Percentiles rank a stretch among this genome's conserved stretches.
These are phyloP conservation scores for Pogonocichla stellata DNA, from an alignment of 2,113 vertebrate species.

Conservation along the genomic window DNA sequence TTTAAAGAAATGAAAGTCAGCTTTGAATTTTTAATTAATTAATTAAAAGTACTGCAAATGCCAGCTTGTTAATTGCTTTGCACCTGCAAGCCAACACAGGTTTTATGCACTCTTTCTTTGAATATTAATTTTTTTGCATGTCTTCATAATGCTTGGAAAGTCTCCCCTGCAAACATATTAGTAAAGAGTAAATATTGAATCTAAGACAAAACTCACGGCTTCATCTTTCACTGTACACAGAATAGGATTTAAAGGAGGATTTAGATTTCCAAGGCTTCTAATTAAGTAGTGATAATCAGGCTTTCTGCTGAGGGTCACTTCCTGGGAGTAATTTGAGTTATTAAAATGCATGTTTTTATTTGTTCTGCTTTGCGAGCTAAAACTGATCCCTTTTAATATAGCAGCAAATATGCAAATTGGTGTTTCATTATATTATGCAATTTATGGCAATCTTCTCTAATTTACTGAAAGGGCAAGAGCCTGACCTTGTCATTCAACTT, in stretches of 20 bases:
- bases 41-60: conserved; percentile 97
- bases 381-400: conserved; percentile 99
- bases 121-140: conserved; percentile 84
- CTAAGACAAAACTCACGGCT: conserved; percentile 93
- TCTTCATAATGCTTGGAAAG: conserved; percentile 86
- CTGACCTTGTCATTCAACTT: conserved; percentile 96
- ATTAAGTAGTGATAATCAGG: conserved; percentile 99
- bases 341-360: conserved; percentile 98
- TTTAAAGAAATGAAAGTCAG: conserved; percentile 87
- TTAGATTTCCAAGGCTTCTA: conserved; percentile 91
- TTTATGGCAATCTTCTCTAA: conserved; percentile 94
- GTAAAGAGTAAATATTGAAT: conserved; percentile 99
- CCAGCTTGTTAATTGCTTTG: conserved; percentile 97
- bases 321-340: conserved; percentile 98
- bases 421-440: conserved; percentile 96
- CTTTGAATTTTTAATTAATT: conserved; percentile 95
- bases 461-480: conserved; percentile 94
- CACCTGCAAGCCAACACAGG: conserved; percentile 92
- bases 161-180: conserved; percentile 93
- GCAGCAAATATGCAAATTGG: conserved; percentile 97
- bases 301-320: conserved; percentile 93
- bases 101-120: conserved; percentile 85
- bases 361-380: conserved; percentile 93
- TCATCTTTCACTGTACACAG: conserved; percentile 87
- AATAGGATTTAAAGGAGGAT: conserved; percentile 85